phyloP scores from a whole-genome alignment of 2,797 vertebrate species.

The Schizopygopsis pylzovi region DNA sequence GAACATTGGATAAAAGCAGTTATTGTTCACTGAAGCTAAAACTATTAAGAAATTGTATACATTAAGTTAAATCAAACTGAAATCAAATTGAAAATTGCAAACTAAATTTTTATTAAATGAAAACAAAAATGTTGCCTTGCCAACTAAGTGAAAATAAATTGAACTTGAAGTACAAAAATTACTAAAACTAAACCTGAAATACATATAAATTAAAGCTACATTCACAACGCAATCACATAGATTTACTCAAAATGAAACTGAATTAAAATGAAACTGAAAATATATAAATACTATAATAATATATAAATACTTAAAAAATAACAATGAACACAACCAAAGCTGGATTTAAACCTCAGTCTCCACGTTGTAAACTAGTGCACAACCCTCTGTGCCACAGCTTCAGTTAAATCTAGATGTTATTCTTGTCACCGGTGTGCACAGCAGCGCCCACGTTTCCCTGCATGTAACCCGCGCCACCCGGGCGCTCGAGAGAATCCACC shows the following conservation, averaged over 20 bases:
- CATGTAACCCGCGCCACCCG: not conserved
- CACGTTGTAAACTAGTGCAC: not conserved
- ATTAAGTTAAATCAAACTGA: not conserved
- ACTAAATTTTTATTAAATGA: not conserved
- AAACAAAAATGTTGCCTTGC: not conserved
- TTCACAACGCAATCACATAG: not conserved
- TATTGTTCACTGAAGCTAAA: not conserved
- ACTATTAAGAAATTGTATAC: not conserved
- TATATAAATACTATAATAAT: no score
- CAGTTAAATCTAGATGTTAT: slow-evolving; percentile 19
- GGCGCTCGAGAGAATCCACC: not conserved
- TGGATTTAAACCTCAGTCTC: not conserved
- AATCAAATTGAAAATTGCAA: not conserved
- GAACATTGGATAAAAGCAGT: not conserved
- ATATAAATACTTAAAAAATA: not conserved
- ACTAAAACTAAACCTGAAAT: not conserved
- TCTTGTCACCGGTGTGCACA: slow-evolving; percentile 14
- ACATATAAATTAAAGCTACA: not conserved
- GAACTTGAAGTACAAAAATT: not conserved
- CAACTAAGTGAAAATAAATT: not conserved
- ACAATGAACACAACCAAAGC: not conserved
- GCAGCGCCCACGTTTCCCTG: slow-evolving; percentile 16
- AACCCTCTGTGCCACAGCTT: not conserved
- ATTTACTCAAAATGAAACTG: not conserved
- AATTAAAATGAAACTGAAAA: not conserved